These are phyloP conservation scores for Cherax destructor DNA, from an alignment of 1,140 invertebrate species.

Conservation along the genomic window DNA sequence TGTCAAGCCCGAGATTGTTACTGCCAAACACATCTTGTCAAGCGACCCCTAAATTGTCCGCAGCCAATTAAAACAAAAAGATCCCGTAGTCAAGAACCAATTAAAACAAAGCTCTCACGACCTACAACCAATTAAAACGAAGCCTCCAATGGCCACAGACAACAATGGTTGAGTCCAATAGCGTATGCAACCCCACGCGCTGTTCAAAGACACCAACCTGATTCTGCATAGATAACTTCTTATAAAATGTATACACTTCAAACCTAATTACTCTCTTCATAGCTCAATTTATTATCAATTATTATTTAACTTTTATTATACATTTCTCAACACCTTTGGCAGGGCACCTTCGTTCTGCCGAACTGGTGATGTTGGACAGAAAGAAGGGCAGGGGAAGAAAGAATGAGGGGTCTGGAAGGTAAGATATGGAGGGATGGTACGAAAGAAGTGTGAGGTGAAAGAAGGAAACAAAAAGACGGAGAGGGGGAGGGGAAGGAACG, in stretches of 20 bases:
- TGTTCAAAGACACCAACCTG: neutral
- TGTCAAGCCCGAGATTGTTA: neutral
- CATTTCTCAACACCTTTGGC: neutral
- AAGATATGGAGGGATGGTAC: too few relatives aligned
- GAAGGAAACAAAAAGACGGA: too few relatives aligned
- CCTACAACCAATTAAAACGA: neutral
- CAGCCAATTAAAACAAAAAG: neutral
- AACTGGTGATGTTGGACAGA: too few relatives aligned
- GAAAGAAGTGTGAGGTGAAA: too few relatives aligned
- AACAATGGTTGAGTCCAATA: neutral
- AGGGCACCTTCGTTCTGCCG: too few relatives aligned
- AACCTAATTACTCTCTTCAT: constrained; percentile 26
- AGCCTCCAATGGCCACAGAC: neutral
- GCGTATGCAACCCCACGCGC: constrained; percentile 12
- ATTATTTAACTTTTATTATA: too few relatives aligned
- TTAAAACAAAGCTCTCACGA: neutral
- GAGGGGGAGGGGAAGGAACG: too few relatives aligned
- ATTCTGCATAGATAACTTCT: constrained; percentile 22
- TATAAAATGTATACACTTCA: constrained; percentile 26
- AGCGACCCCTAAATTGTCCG: neutral
- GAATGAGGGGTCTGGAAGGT: too few relatives aligned
- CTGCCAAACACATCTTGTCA: constrained; percentile 33
- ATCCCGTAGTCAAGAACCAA: neutral
- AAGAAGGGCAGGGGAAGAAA: too few relatives aligned
- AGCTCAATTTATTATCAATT: constrained; percentile 24